Percentiles rank a stretch among this genome's conserved stretches.
Conservation (phyloP, 2,113 vertebrate genomes). For the Neolamprologus brichardi region DNA sequence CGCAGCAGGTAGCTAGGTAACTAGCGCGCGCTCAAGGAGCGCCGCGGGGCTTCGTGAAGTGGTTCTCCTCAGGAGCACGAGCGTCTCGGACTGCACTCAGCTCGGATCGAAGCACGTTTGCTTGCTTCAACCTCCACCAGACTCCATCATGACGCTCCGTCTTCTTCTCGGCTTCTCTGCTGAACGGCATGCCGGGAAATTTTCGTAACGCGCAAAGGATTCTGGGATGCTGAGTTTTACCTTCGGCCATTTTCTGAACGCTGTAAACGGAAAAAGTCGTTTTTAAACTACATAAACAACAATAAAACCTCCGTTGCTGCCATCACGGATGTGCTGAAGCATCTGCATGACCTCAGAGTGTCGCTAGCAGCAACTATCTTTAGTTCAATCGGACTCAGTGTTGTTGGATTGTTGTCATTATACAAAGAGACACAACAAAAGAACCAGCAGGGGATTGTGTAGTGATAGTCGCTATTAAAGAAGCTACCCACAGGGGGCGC, state of each 20-base stretch:
- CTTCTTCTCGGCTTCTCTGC: conserved; percentile 21
- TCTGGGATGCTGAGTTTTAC: not conserved
- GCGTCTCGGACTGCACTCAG: not conserved
- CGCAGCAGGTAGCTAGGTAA: conserved; percentile 16
- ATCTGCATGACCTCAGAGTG: not conserved
- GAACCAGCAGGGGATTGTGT: not conserved
- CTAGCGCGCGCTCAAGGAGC: conserved; percentile 11
- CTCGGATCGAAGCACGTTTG: not conserved
- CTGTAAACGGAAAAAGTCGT: not conserved
- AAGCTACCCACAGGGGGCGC: not conserved
- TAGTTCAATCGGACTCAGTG: not conserved
- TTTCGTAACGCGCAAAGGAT: not conserved
- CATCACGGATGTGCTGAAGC: not conserved
- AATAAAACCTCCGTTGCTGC: not conserved
- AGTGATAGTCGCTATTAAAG: not conserved
- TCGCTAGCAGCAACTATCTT: not conserved
- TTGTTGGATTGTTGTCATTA: not conserved
- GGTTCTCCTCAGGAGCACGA: not conserved
- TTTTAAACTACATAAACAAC: not conserved
- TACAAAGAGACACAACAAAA: not conserved
- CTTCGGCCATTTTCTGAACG: not conserved
- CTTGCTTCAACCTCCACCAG: conserved; percentile 31
- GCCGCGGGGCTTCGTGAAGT: not conserved
- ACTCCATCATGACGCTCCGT: conserved; percentile 42
- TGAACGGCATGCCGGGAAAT: conserved; percentile 39